Conservation (phyloP, 1,140 invertebrate species). For the Macrotrachela quadricornifera region DNA sequence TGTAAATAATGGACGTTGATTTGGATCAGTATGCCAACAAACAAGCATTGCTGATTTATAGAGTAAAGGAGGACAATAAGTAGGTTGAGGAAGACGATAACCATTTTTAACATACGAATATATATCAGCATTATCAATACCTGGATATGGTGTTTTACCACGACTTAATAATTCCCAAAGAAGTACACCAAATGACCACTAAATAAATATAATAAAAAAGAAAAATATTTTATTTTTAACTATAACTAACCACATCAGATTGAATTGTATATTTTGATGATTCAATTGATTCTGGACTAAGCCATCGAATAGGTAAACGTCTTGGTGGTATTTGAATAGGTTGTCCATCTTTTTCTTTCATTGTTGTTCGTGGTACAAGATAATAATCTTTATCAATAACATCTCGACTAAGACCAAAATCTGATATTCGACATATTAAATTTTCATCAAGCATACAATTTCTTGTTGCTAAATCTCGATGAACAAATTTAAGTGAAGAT, state of each 20-base stretch:
- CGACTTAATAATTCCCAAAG: constrained; percentile 93
- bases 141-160: constrained; percentile 75
- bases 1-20: constrained; percentile 62
- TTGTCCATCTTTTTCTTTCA: too few relatives aligned
- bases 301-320: constrained; percentile 41
- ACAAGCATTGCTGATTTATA: constrained; percentile 73
- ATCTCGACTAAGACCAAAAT: constrained; percentile 93
- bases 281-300: constrained; percentile 87
- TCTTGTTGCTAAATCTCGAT: constrained; percentile 82
- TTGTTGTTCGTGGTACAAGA: constrained; percentile 47
- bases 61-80: constrained; percentile 65
- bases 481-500: constrained; percentile 77
- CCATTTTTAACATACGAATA: constrained; percentile 80
- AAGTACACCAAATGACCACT: constrained; percentile 84
- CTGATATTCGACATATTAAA: constrained; percentile 68
- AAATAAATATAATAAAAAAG: too few relatives aligned
- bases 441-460: constrained; percentile 86
- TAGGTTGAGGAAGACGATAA: constrained; percentile 72
- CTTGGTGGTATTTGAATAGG: too few relatives aligned
- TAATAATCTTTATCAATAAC: constrained; percentile 45
- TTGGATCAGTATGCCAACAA: constrained; percentile 80
- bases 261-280: constrained; percentile 88
- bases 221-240: too few relatives aligned
- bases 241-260: constrained; percentile 48
- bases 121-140: constrained; percentile 84